Percentiles rank a stretch among this genome's conserved stretches.
Evolutionary conservation across 2,797 vertebrate species (phyloP).

Genomic region (Pseudocheirus occidentalis): DNA sequence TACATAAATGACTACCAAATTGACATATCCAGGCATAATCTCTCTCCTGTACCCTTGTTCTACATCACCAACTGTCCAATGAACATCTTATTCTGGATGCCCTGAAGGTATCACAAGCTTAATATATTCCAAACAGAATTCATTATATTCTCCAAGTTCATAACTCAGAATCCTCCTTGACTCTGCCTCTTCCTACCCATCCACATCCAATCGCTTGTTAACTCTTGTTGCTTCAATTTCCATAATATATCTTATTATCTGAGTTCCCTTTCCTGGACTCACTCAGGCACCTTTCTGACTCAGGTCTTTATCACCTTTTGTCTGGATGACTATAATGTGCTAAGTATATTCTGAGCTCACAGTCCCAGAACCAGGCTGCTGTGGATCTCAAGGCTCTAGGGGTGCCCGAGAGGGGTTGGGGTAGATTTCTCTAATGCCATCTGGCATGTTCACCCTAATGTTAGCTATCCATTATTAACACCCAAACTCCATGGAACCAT

Average conservation of each 20-base stretch:
- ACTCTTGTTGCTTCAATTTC: neutral
- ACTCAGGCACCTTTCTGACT: neutral
- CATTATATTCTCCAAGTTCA: neutral
- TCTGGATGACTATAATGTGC: neutral
- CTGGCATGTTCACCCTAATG: neutral
- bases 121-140: neutral
- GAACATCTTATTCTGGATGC: neutral
- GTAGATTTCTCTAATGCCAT: neutral
- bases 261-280: neutral
- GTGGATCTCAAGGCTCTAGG: neutral
- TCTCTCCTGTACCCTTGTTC: neutral
- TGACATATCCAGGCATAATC: neutral
- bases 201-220: neutral
- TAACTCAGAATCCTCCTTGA: neutral
- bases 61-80: neutral
- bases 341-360: neutral
- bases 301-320: neutral
- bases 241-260: neutral
- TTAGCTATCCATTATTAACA: neutral
- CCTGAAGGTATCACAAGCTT: neutral
- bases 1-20: neutral
- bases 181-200: neutral
- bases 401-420: neutral
- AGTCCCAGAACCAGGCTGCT: neutral
- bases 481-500: neutral